Conservation (phyloP, 2,797 vertebrate species). For the Lepidocolaptes lacrymiger region DNA sequence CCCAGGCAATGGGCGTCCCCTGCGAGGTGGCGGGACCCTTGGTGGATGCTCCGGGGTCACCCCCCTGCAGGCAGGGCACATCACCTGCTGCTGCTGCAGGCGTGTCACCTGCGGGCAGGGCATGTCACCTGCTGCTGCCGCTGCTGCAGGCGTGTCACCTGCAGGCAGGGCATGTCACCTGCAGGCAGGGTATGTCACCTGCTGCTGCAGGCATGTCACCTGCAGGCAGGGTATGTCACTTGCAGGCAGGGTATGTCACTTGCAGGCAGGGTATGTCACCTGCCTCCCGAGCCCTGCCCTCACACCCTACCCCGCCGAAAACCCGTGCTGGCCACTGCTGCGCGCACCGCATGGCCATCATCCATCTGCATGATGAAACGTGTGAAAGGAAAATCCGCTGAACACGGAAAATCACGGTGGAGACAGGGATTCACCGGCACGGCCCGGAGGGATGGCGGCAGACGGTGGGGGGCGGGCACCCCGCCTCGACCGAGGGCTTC, state of each 20-base stretch:
- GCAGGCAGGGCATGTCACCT: too few relatives aligned
- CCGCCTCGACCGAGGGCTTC: too few relatives aligned
- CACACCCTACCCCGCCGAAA: accelerated
- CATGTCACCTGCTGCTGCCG: too few relatives aligned
- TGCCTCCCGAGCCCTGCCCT: neutral
- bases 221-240: too few relatives aligned
- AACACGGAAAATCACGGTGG: accelerated
- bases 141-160: too few relatives aligned
- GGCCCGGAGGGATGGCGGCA: neutral
- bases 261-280: too few relatives aligned
- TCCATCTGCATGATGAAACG: accelerated
- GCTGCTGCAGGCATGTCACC: too few relatives aligned
- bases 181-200: too few relatives aligned
- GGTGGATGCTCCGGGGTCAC: accelerated
- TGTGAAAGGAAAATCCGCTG: accelerated
- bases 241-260: too few relatives aligned
- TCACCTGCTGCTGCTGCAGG: too few relatives aligned
- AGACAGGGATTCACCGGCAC: too few relatives aligned
- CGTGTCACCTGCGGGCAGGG: too few relatives aligned
- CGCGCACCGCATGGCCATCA: accelerated
- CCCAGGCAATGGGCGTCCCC: accelerated
- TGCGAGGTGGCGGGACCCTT: accelerated
- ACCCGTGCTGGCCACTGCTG: neutral
- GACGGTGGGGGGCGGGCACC: neutral
- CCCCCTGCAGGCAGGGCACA: neutral